Base-by-base conservation (phyloP, 2,797 vertebrate species). In the Ciconia nigra region DNA sequence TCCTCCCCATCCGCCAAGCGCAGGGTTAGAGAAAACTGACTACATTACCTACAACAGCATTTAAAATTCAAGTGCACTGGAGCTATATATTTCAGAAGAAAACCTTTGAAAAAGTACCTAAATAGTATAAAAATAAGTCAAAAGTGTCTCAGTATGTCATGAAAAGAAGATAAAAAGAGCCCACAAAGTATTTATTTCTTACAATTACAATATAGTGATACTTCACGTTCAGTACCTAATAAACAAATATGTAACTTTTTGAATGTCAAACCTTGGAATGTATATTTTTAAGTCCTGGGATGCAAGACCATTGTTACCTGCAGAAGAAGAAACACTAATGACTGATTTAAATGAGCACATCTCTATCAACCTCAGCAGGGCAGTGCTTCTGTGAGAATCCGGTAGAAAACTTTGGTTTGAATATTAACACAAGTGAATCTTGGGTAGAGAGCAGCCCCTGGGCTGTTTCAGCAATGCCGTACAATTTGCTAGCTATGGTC, bases 1-100 rank as follows among this genome's bases (percentile, higher is more conserved):
- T 66, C 17, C 20, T 69, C 28, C 7, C 21, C 33, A n/a, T 31
- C 6, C 3, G 5, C 31, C 52, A 46, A 17, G 15, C 2, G 2
- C 42, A 47, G 7, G 22, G 24, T 59, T 41, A 55, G 25, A 92
- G 39, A 89, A 83, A 81, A 81, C 5, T 15, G 28, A 46, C 41
- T 29, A 9, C 0, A 0, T 29, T 58, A 35, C 18, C 33, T 51
- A n/a, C 26, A 49, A 46, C 2, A 12, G 8, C 16, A 62, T 81
- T 92, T 90, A 62, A 95, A 89, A 81, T 51, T 78, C 21, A 78
- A 42, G 47, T 59, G n/a, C 28, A 35, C 6, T n/a, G 16, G 3
- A 78, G 29, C 8, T 71, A 71, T 20, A 7, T 11, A 81, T 63
- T 87, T 67, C 31, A 67, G 25, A 91, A 69, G 19, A 74, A 86